Base-by-base conservation (phyloP, 2,797 vertebrate genomes). In the Peromyscus attwateri region DNA sequence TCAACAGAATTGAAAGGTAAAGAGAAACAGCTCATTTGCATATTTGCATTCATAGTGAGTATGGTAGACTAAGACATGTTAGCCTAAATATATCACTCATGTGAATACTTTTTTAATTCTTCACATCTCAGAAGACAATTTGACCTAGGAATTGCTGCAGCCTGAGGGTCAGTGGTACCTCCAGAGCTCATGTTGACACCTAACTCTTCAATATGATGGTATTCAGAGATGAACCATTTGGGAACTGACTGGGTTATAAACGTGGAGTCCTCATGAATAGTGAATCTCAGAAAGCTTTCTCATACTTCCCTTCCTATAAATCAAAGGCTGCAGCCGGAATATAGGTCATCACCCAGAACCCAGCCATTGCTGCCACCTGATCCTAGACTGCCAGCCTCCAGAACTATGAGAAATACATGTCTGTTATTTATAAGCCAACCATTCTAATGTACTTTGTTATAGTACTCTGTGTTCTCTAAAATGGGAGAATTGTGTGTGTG, bases 111-210 rank as follows among this genome's bases (percentile, higher is more conserved):
- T 49, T 90, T 68, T 71, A 64, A n/a, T 52, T n/a, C 12, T 87
- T 92, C 87, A 94, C 6, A 62, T 70, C 57, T 94, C 13, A 80
- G 37, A 82, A 94, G 40, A 76, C 87, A 87, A 62, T 43, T 68
- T 14, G 9, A n/a, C 19, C 43, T 76, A 95, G 25, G 37, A 66
- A 46, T 77, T 88, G 31, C 8, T 68, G 9, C 25, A 76, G 2
- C 40, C 1, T 75, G 16, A 66, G 27, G 14, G 3, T 57, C n/a
- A 40, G 43, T 43, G 73, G 46, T 60, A 23, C n/a, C 40, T 55
- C 10, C 19, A 25, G 21, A 52, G 13, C 81, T 66, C 57, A 27
- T 57, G 27, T 62, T 9, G 23, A 14, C 10, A 40, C 52, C 49
- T 71, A 40, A 27, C 14, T 23, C 14, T 23, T 87, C 34, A 29